These are phyloP conservation scores for Pantelozetes paolii DNA, from an alignment of 2,888 invertebrate genomes.

Conservation along the genomic window DNA sequence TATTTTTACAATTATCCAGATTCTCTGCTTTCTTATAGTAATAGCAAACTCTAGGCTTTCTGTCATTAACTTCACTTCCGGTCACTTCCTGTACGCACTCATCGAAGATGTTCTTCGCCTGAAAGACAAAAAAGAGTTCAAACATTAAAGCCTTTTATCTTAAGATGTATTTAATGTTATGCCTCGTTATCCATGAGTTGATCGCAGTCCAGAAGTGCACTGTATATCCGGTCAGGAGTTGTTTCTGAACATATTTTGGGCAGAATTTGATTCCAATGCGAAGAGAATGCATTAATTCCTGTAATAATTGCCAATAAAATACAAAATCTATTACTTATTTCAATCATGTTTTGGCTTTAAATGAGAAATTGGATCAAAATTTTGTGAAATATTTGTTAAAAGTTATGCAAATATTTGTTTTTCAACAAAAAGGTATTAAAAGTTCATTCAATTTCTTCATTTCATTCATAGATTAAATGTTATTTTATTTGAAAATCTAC, in stretches of 20 bases:
- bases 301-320: too few relatives aligned
- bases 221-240: background rate
- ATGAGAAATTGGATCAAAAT: too few relatives aligned
- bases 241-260: slow-evolving; percentile 29
- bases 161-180: background rate
- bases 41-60: slow-evolving; percentile 12
- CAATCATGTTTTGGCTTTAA: too few relatives aligned
- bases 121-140: background rate
- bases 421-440: too few relatives aligned
- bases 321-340: too few relatives aligned
- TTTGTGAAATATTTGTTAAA: too few relatives aligned
- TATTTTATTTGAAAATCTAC: too few relatives aligned
- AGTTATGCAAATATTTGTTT: too few relatives aligned
- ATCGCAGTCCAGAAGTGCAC: slow-evolving; percentile 35
- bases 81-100: slow-evolving; percentile 28
- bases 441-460: too few relatives aligned
- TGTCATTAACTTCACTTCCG: background rate
- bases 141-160: background rate
- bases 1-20: slow-evolving; percentile 38
- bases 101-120: slow-evolving; percentile 36
- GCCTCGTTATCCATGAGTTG: slow-evolving; percentile 34
- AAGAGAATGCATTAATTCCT: background rate
- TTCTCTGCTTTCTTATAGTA: slow-evolving; percentile 21
- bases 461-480: too few relatives aligned
- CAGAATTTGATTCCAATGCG: slow-evolving; percentile 37